These are phyloP conservation scores for Stenotaenia linearis DNA, from an alignment of 2,888 invertebrate genomes.

Conservation along the genomic window DNA sequence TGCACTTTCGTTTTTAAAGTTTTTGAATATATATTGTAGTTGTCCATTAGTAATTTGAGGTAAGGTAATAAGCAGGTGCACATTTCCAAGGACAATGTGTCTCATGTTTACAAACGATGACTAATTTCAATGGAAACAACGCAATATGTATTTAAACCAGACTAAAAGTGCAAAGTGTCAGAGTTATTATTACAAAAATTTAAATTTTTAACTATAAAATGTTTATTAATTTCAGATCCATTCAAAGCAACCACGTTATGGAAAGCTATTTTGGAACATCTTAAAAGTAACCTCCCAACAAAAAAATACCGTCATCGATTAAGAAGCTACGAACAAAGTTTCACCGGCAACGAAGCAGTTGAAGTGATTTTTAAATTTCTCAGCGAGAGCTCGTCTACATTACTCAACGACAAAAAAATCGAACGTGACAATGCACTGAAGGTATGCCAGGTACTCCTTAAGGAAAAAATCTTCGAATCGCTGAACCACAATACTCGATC, in stretches of 20 bases:
- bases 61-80: no score
- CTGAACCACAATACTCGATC: neutral
- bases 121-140: neutral
- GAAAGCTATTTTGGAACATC: neutral
- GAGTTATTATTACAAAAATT: no score
- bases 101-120: neutral
- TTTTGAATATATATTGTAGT: no score
- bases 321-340: conserved; percentile 29
- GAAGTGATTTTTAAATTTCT: conserved; percentile 29
- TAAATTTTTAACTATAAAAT: no score
- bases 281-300: neutral
- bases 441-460: neutral
- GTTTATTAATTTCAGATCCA: no score
- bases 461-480: neutral
- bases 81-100: neutral
- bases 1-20: neutral
- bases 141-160: neutral
- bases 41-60: no score
- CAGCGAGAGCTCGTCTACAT: neutral
- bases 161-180: neutral
- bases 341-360: conserved; percentile 32
- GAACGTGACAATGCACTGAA: conserved; percentile 21
- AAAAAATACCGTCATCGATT: conserved; percentile 5
- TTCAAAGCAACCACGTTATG: conserved; percentile 32
- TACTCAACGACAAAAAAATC: conserved; percentile 27